Evolutionary conservation across 2,888 invertebrate genomes (phyloP).

Genomic region (Nymphalis polychloros): DNA sequence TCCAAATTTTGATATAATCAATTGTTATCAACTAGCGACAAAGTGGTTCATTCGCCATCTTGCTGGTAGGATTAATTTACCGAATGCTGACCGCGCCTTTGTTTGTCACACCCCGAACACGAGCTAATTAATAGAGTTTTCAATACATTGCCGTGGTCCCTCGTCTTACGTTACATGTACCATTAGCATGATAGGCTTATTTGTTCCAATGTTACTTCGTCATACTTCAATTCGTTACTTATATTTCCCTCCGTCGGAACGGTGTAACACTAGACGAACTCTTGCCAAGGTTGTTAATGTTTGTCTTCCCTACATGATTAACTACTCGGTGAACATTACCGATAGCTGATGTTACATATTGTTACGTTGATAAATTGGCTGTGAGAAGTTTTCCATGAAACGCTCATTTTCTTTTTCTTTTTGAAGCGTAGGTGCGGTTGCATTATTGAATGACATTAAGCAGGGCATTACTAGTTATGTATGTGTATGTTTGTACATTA

Average conservation of each 20-base stretch:
- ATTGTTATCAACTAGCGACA: constrained; percentile 60
- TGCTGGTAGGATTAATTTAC: constrained; percentile 76
- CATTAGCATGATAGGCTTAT: constrained; percentile 65
- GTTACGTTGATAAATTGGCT: constrained; percentile 48
- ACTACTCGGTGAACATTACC: constrained; percentile 43
- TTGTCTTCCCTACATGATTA: constrained; percentile 56
- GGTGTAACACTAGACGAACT: constrained; percentile 53
- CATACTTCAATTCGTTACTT: constrained; percentile 45
- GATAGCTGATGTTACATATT: constrained; percentile 38
- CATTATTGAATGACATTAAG: constrained; percentile 29
- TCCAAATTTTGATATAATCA: constrained; percentile 65
- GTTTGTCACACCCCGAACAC: constrained; percentile 64
- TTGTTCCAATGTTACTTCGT: constrained; percentile 39
- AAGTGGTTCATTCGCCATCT: constrained; percentile 57
- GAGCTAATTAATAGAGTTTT: constrained; percentile 77
- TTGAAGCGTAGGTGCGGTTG: constrained; percentile 37
- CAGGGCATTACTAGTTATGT: constrained; percentile 24
- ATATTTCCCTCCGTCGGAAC: constrained; percentile 55
- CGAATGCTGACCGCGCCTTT: constrained; percentile 73
- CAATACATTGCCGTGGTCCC: constrained; percentile 57
- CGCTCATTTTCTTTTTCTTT: constrained; percentile 40
- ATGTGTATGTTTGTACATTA: constrained; percentile 15
- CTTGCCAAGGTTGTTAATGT: constrained; percentile 52
- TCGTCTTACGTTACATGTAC: constrained; percentile 65
- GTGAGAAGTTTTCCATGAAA: constrained; percentile 40